These are phyloP conservation scores for Chrysochloris asiatica DNA, from an alignment of 2,113 vertebrate genomes.

Conservation along the genomic window DNA sequence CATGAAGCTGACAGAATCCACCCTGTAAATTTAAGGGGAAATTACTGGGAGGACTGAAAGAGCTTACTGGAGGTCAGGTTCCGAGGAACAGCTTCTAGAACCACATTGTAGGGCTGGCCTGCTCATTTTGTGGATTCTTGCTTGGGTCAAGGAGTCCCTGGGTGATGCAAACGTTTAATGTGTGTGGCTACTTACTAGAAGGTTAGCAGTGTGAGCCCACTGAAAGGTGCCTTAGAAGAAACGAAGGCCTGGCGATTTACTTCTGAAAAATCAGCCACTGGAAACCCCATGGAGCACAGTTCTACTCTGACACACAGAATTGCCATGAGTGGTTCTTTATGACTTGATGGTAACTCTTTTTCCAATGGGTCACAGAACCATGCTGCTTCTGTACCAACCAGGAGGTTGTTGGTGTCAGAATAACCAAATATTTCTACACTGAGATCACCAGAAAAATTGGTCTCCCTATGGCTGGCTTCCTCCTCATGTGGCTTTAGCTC, in stretches of 20 bases:
- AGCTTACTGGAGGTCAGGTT: not conserved
- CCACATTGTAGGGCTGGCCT: not conserved
- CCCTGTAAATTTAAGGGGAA: not conserved
- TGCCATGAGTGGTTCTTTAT: too few species aligned
- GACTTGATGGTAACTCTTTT: too few species aligned
- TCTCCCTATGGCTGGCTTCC: not conserved
- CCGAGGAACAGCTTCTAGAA: not conserved
- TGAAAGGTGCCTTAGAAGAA: too few species aligned
- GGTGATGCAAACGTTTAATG: too few species aligned
- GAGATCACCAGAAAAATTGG: not conserved
- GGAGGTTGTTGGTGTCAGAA: not conserved
- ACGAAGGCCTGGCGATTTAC: too few species aligned
- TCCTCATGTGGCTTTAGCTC: not conserved
- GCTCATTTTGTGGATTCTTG: not conserved
- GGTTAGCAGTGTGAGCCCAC: too few species aligned
- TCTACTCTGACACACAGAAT: too few species aligned
- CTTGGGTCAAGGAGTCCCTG: too few species aligned
- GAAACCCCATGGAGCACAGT: too few species aligned
- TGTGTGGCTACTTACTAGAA: too few species aligned
- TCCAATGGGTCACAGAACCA: not conserved
- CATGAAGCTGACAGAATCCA: not conserved
- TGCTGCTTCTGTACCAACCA: not conserved
- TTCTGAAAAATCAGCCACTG: too few species aligned
- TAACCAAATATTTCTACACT: not conserved
- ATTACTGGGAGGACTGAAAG: too few species aligned